Conservation (phyloP, 1,140 invertebrate species). For the Tribolium madens region DNA sequence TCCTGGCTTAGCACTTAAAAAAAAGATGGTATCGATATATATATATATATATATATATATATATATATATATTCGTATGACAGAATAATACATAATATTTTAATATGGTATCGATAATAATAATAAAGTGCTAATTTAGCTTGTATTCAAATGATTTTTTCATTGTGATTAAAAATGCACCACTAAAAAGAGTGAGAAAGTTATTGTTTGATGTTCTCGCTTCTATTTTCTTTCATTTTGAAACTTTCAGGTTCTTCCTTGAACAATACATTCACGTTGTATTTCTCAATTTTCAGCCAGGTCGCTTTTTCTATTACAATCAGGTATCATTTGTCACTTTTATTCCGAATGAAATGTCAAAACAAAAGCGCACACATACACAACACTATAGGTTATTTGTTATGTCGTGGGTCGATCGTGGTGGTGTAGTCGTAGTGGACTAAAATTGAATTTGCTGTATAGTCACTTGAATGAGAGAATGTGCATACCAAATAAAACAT, state of each 20-base stretch:
- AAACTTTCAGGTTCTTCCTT: background rate
- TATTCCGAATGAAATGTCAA: slow-evolving; percentile 21
- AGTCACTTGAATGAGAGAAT: background rate
- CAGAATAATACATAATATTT: too few relatives aligned
- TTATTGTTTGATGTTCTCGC: background rate
- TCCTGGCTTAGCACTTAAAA: background rate
- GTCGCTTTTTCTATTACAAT: slow-evolving; percentile 27
- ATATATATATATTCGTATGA: too few relatives aligned
- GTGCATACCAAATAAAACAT: slow-evolving; percentile 43
- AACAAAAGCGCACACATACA: slow-evolving; percentile 12
- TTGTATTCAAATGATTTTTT: background rate
- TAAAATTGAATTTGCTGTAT: slow-evolving; percentile 16
- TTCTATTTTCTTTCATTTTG: background rate
- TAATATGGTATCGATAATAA: too few relatives aligned
- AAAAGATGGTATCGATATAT: slow-evolving; percentile 1
- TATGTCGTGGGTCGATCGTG: background rate
- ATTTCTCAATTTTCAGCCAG: slow-evolving; percentile 23
- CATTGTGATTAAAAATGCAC: background rate
- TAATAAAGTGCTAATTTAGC: background rate
- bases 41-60: too few relatives aligned
- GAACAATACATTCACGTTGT: background rate
- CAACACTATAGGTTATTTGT: slow-evolving; percentile 13
- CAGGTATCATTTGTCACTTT: slow-evolving; percentile 32
- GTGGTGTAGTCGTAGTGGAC: background rate
- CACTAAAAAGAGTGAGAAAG: background rate